These are phyloP conservation scores for Holacanthella duospinosa DNA, from an alignment of 2,888 invertebrate species.

Conservation along the genomic window DNA sequence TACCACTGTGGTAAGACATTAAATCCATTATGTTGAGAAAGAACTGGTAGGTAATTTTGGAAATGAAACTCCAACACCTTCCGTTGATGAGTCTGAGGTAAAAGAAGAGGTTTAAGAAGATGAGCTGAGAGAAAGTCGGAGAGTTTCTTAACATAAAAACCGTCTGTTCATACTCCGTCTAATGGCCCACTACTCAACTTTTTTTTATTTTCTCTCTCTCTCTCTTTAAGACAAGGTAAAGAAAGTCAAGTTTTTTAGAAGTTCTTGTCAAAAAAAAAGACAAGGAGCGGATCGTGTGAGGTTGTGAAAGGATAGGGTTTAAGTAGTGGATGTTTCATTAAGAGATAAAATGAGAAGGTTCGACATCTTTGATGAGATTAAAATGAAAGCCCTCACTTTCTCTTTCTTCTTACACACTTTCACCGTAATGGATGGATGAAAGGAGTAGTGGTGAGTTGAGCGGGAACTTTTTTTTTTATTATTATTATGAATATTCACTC, in stretches of 20 bases:
- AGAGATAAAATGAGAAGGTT: constrained; percentile 25
- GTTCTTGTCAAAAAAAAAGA: neutral
- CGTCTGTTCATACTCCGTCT: neutral
- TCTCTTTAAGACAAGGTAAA: neutral
- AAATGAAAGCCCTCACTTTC: constrained; percentile 23
- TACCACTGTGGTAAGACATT: neutral
- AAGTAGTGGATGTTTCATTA: constrained; percentile 24
- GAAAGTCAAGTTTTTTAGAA: constrained; percentile 1
- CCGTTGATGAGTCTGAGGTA: neutral
- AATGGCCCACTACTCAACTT: too few species aligned
- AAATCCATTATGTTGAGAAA: neutral
- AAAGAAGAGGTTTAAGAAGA: neutral
- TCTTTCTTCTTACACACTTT: constrained; percentile 3
- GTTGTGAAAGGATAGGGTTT: constrained; percentile 8
- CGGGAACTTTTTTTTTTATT: constrained; percentile 11
- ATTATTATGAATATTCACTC: constrained; percentile 30
- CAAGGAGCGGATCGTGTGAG: constrained; percentile 7
- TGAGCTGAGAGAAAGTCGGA: neutral
- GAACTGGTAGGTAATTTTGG: constrained; percentile 1
- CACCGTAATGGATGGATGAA: constrained; percentile 23
- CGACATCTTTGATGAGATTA: constrained; percentile 33
- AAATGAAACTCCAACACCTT: neutral
- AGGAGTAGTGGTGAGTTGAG: constrained; percentile 20
- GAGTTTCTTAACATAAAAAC: neutral
- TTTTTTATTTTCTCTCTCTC: neutral